Base-by-base conservation (phyloP, 1,140 invertebrate species). In the Drosophila nasuta region DNA sequence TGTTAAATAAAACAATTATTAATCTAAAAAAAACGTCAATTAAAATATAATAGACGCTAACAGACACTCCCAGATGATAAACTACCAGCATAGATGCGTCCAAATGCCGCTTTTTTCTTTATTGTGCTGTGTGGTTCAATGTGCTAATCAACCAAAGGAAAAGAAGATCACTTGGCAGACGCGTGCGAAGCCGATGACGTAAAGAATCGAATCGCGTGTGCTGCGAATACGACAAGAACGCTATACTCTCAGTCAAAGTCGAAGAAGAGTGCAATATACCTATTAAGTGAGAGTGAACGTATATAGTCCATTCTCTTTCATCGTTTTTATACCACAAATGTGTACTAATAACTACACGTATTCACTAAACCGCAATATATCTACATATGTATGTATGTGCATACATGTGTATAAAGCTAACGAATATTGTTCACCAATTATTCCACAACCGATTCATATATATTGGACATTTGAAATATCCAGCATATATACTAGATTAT, bases 181-280 rank as follows among this genome's bases (percentile, higher is more conserved):
- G 83, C 83, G 83, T 88, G 78, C 75, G 80, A 70, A 43, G 63
- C 66, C 43, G 54, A 80, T 88, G 83, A 88, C 83, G 83, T 86
- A 80, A 78, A 88, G 59, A 80, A 72, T 69, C 56, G 17, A 48
- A 51, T 88, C 80, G 74, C 76, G 72, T 82, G 75, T 83, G 64
- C 63, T 59, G 57, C 48, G 46, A 65, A 43, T 17, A 65, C 48
- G 45, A 67, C 35, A 48, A 67, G 52, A 66, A 41, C 20, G 35
- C 51, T 56, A 52, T 46, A 10, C 35, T 38, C 8, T 7, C 10
- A 45, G 51, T 6, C 20, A 62, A 48, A 56, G 30, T 30, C 48
- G 45, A 56, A 48, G 7, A 60, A 59, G 68, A 68, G 15, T 46
- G 43, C 49, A 65, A 74, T 64, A 88, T 59, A 59, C 67, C 41